Percentiles rank a stretch among this genome's conserved stretches.
Evolutionary conservation across 2,113 vertebrate species (phyloP).

Genomic region (Catharus minimus): DNA sequence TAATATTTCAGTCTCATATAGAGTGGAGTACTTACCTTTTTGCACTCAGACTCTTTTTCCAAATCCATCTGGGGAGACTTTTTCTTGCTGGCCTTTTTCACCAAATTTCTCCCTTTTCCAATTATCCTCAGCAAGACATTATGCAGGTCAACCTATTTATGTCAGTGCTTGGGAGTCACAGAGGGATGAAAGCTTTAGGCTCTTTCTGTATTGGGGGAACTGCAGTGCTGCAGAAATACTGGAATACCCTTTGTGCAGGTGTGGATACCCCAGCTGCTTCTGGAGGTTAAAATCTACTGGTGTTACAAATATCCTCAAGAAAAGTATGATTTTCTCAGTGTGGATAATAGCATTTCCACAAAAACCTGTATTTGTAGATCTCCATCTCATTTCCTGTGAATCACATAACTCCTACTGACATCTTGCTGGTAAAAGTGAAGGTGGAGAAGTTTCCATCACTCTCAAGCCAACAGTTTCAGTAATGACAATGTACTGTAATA

Average conservation of each 20-base stretch:
- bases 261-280: background rate
- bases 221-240: background rate
- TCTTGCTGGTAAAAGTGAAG: slow-evolving; percentile 1
- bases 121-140: background rate
- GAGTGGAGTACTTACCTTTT: background rate
- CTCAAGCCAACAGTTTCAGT: slow-evolving; percentile 24
- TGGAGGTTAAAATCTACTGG: background rate
- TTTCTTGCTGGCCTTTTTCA: background rate
- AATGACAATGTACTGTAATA: background rate
- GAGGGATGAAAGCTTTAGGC: background rate
- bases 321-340: background rate
- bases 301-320: background rate
- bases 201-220: accelerated
- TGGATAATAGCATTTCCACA: background rate
- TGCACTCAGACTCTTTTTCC: background rate
- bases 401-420: background rate
- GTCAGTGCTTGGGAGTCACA: background rate
- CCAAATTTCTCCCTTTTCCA: background rate
- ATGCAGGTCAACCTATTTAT: background rate
- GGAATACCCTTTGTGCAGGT: background rate
- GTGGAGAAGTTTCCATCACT: background rate
- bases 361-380: background rate
- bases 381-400: background rate
- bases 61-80: background rate
- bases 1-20: background rate